Percentiles rank a stretch among this genome's conserved stretches.
These are phyloP conservation scores for Aurelia aurita DNA, from an alignment of 30 jellyfish, hydroid and myxozoan species.

Conservation along the genomic window DNA sequence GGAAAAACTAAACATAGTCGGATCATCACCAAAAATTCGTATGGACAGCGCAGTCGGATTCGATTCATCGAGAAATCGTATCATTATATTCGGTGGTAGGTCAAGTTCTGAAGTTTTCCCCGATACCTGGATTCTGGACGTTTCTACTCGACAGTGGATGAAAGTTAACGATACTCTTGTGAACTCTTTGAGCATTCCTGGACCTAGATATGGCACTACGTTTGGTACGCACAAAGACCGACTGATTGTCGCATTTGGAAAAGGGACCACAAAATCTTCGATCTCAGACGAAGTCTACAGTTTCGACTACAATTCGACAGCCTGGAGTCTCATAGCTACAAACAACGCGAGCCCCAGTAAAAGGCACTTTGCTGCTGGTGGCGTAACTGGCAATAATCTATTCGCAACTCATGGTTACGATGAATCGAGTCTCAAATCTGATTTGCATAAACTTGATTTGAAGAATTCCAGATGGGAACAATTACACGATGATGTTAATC, in stretches of 20 bases:
- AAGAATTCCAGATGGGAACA: slow-evolving; percentile 37
- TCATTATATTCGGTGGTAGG: slow-evolving; percentile 73
- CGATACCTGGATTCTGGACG: slow-evolving; percentile 74
- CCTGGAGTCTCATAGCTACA: slow-evolving; percentile 39
- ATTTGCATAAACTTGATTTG: slow-evolving; percentile 32
- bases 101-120: slow-evolving; percentile 5
- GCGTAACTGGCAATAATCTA: slow-evolving; percentile 17
- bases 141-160: slow-evolving; percentile 34
- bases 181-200: slow-evolving; percentile 26
- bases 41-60: slow-evolving; percentile 65
- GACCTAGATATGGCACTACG: slow-evolving; percentile 34
- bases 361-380: slow-evolving; percentile 62
- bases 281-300: slow-evolving; percentile 37
- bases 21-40: slow-evolving; percentile 60
- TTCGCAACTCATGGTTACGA: slow-evolving; percentile 66
- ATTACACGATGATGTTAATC: slow-evolving; percentile 47
- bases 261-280: background rate
- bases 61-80: slow-evolving; percentile 24
- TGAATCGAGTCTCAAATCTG: slow-evolving; percentile 49
- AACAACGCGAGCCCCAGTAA: slow-evolving; percentile 33
- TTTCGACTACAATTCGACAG: slow-evolving; percentile 45
- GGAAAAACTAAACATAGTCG: slow-evolving; percentile 34
- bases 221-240: slow-evolving; percentile 33
- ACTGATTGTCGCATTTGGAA: slow-evolving; percentile 58
- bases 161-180: slow-evolving; percentile 17